phyloP scores from a whole-genome alignment of 1,140 invertebrate genomes.

The Carposina sasakii region DNA sequence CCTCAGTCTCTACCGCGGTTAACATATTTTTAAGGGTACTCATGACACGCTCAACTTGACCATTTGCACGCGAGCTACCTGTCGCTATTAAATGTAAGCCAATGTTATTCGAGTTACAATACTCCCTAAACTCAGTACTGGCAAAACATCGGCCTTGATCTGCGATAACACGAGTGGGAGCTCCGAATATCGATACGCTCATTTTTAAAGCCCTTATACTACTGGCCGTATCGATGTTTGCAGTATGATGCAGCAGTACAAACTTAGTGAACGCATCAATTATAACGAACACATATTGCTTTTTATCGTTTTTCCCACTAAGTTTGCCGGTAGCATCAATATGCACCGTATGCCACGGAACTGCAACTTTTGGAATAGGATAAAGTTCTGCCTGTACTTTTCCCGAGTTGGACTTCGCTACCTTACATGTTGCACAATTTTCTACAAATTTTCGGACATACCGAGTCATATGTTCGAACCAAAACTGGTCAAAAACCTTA shows the following conservation, averaged over 20 bases:
- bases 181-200: not conserved
- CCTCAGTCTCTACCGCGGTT: slow-evolving; percentile 14
- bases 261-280: slow-evolving; percentile 29
- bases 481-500: not conserved
- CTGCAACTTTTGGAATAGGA: not conserved
- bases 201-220: not conserved
- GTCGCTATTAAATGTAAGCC: slow-evolving; percentile 24
- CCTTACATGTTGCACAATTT: slow-evolving; percentile 27
- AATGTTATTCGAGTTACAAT: slow-evolving; percentile 20
- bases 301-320: slow-evolving; percentile 18
- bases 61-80: slow-evolving; percentile 19
- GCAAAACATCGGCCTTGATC: slow-evolving; percentile 1
- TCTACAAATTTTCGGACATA: slow-evolving; percentile 6
- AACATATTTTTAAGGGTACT: slow-evolving; percentile 27
- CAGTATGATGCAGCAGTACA: slow-evolving; percentile 16
- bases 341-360: not conserved
- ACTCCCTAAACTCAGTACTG: slow-evolving; percentile 23
- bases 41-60: slow-evolving; percentile 10
- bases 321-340: slow-evolving; percentile 14
- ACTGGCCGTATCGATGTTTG: not conserved
- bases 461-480: not conserved
- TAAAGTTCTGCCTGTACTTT: slow-evolving; percentile 6
- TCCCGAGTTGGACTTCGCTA: slow-evolving; percentile 23
- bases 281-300: slow-evolving; percentile 21
- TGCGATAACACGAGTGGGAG: not conserved